Evolutionary conservation across 2,113 vertebrate species (phyloP), one percentile per base, ranked within the genome.

Genomic region (Lamprotornis superbus): DNA sequence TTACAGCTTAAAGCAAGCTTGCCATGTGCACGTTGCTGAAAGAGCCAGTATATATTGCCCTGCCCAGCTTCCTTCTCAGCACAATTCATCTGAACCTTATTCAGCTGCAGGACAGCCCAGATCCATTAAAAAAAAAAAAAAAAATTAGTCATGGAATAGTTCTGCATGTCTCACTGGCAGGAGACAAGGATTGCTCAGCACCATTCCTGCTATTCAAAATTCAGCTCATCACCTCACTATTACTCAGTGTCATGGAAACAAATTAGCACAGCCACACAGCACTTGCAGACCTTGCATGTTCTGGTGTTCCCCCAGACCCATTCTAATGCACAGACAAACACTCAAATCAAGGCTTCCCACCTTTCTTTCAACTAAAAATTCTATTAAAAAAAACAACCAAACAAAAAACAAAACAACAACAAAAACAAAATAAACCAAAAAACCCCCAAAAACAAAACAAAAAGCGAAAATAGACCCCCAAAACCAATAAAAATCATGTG

Each of bases 171-270:
- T 77, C 67, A 39, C 20, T 65, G 60, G 23, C 59, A 53, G 50
- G 15, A 87, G 49, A 47, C n/a, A 14, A 55, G 44, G 65, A 18
- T 9, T 87, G 40, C 78, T 85, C 0, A 0, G 74, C 74, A 73
- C 23, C 9, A 8, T 42, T 63, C 46, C 35, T 19, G 44, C 56
- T 55, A 4, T 69, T 95, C 40, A 30, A 85, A 83, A 93, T 95
- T 79, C 91, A 87, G 77, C 81, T 93, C 89, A 69, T 53, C 46
- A 39, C 74, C 81, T 61, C 70, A 1, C 57, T n/a, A 42, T 91
- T 84, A 65, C 20, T 94, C 81, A 85, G 70, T 67, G 89, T 59
- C 94, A 95, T 76, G 75, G 89, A 83, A 87, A 95, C 94, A 89
- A 61, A 76, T 89, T 10, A 61, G 21, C 53, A 24, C 6, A 78